Conservation (phyloP, 2,797 vertebrate genomes). For the Lophius americanus region DNA sequence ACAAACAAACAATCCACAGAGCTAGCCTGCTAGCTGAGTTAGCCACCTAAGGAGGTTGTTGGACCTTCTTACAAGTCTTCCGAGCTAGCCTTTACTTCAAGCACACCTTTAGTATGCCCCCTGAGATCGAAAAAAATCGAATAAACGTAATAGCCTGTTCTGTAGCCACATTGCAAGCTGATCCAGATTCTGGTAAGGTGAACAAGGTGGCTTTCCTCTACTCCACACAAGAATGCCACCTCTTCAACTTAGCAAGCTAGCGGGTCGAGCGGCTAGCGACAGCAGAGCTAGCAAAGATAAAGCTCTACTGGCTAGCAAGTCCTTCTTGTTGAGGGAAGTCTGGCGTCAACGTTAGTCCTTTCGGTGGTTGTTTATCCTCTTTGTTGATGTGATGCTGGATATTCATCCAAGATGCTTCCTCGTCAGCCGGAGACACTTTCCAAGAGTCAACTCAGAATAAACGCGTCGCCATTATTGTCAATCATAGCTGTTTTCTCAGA, state of each 20-base stretch:
- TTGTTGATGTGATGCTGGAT: constrained; percentile 7
- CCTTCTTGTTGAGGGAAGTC: constrained; percentile 35
- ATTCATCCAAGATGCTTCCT: constrained; percentile 37
- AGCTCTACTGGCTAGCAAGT: constrained; percentile 44
- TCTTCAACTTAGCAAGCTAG: constrained; percentile 78
- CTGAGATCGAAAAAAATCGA: constrained; percentile 14
- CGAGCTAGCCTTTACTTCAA: constrained; percentile 30
- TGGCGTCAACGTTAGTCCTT: constrained; percentile 13
- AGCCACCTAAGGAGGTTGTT: constrained; percentile 55
- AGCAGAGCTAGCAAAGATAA: constrained; percentile 62
- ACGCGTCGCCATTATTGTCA: constrained; percentile 86
- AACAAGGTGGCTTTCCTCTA: constrained; percentile 45
- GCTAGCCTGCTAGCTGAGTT: constrained; percentile 56
- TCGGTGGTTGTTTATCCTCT: constrained; percentile 14
- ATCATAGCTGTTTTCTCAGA: constrained; percentile 72
- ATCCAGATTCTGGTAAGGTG: constrained; percentile 25
- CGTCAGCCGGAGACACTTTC: constrained; percentile 59
- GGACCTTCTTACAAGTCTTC: constrained; percentile 44
- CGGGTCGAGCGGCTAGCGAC: constrained; percentile 65
- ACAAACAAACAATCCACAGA: constrained; percentile 53
- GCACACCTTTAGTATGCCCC: constrained; percentile 13
- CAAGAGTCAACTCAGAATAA: constrained; percentile 74
- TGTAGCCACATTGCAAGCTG: constrained; percentile 44
- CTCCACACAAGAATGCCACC: constrained; percentile 72
- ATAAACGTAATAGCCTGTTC: constrained; percentile 22